Base-by-base conservation (phyloP, 2,113 vertebrate genomes). In the Stercorarius parasiticus region DNA sequence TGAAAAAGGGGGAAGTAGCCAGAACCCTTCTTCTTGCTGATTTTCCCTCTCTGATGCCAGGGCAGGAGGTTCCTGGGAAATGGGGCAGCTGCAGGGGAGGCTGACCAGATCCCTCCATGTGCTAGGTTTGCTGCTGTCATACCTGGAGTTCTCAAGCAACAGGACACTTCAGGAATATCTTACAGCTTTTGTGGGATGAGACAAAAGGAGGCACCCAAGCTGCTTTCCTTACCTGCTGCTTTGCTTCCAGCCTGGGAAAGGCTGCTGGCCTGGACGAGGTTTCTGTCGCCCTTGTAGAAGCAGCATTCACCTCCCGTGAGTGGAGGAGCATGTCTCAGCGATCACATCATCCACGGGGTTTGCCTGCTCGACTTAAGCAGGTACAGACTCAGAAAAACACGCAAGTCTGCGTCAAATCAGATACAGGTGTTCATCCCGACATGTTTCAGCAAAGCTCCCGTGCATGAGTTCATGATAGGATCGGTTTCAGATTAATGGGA, bases 391-490 rank as follows among this genome's bases (percentile, higher is more conserved):
- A 70, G 36, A 18, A 30, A 42, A 30, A 26, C 7, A 6, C 0
- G 3, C 3, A 15, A 23, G 26, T 47, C 29, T 53, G 53, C 17
- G 17, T 26, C 2, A 17, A 15, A 45, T 77, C 23, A 17, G 27
- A 8, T 26, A 40, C 12, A 16, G 15, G 43, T 18, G 4, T 13
- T 42, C 16, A 40, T 45, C 19, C 55, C 22, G 40, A 43, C 30
- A 11, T 1, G 0, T 32, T 66, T 66, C 40, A 55, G 66, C n/a
- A 66, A 67, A 71, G 65, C 11, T n/a, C 23, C 36, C 0, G 0
- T 30, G 53, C 23, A 7, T 56, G 47, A 43, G 21, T 62, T 58
- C 1, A 0, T 56, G 67, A 27, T 32, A n/a, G 9, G 19, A 49
- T 71, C 1, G 0, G 13, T 71, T 82, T 55, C 58, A 64, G 59